Conservation (phyloP, 2,888 invertebrate genomes). For the Clanis bilineata region DNA sequence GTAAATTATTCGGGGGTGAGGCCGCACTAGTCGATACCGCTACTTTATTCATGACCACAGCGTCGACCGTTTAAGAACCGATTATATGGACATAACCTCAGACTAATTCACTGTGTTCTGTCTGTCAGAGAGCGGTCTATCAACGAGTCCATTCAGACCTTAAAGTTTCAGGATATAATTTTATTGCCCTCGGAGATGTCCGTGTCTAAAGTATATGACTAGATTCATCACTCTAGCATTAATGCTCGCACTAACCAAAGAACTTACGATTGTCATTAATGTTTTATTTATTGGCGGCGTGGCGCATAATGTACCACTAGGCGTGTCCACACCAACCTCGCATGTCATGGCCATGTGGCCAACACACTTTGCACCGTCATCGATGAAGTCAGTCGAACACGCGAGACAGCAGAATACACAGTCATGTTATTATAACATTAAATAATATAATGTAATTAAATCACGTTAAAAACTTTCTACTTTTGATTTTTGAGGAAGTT, state of each 20-base stretch:
- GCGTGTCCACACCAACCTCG: conserved; percentile 51
- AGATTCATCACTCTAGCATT: not conserved
- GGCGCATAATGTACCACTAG: conserved; percentile 19
- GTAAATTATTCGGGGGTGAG: conserved; percentile 74
- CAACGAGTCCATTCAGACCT: not conserved
- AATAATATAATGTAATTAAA: conserved; percentile 22
- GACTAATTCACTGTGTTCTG: conserved; percentile 27
- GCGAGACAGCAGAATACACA: conserved; percentile 34
- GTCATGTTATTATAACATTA: conserved; percentile 24
- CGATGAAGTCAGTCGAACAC: conserved; percentile 51
- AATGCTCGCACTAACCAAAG: not conserved
- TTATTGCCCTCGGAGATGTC: too few relatives aligned
- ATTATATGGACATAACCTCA: conserved; percentile 49
- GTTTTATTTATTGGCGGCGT: not conserved
- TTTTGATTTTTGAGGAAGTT: not conserved
- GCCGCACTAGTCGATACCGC: conserved; percentile 72
- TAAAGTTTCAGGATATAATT: not conserved
- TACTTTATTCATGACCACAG: conserved; percentile 76
- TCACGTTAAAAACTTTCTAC: not conserved
- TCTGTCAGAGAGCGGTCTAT: not conserved
- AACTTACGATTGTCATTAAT: not conserved
- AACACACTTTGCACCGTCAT: conserved; percentile 38
- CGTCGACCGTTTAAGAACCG: conserved; percentile 58
- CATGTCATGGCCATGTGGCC: conserved; percentile 53
- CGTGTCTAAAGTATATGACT: too few relatives aligned